Evolutionary conservation across 2,113 vertebrate genomes (phyloP).

Genomic region (Gymnogyps californianus): DNA sequence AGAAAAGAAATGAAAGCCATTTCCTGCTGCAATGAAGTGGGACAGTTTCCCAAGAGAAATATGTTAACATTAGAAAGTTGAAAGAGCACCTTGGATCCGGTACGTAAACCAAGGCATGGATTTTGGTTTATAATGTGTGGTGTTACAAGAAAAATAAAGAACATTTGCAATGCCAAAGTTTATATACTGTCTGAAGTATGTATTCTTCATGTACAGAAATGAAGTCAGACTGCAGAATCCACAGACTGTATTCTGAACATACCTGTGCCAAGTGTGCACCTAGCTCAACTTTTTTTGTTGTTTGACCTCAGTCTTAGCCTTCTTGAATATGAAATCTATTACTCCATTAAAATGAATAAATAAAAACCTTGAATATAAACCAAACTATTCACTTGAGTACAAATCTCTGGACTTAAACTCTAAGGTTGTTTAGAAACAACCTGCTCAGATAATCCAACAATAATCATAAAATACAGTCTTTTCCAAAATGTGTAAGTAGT

Average conservation of each 20-base stretch:
- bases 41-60: neutral
- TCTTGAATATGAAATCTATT: neutral
- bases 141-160: neutral
- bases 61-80: neutral
- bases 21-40: neutral
- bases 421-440: neutral
- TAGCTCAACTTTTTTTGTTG: neutral
- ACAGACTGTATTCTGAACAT: neutral
- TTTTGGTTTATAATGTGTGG: neutral
- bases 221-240: neutral
- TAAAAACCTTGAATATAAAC: neutral
- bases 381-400: neutral
- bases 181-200: neutral
- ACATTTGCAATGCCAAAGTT: neutral
- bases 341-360: neutral
- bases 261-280: neutral
- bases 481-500: neutral
- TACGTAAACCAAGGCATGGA: accelerated
- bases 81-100: neutral
- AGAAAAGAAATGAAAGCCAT: neutral
- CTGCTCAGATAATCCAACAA: neutral
- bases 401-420: neutral
- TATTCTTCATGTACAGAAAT: neutral
- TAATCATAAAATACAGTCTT: neutral
- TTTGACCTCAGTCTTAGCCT: neutral